Evolutionary conservation across 2,113 vertebrate species (phyloP).

Genomic region (Urocolius indicus): DNA sequence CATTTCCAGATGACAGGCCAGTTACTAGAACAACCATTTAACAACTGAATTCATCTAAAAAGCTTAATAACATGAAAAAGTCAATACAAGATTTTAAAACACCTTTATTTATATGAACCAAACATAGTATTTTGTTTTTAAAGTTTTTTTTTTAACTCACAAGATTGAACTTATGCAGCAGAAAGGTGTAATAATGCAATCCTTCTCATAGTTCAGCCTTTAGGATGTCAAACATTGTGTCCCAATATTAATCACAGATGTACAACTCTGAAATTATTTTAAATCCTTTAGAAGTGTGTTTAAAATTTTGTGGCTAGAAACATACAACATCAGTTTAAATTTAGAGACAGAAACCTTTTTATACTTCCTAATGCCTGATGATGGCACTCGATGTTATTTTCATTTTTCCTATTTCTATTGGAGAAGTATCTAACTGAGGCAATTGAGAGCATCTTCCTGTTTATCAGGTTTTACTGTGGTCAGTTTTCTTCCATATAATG

Average conservation of each 20-base stretch:
- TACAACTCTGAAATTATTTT: background rate
- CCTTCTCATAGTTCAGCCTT: background rate
- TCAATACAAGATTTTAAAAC: slow-evolving; percentile 60
- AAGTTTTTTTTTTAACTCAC: background rate
- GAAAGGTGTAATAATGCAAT: background rate
- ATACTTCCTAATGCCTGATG: background rate
- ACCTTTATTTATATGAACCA: slow-evolving; percentile 46
- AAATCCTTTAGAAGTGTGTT: background rate
- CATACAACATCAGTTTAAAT: background rate
- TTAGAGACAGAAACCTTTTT: background rate
- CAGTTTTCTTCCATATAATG: background rate
- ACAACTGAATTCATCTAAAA: slow-evolving; percentile 53
- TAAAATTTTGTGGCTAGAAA: background rate
- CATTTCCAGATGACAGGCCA: slow-evolving; percentile 65
- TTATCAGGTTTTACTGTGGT: background rate
- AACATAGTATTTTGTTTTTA: slow-evolving; percentile 10
- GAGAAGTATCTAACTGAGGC: background rate
- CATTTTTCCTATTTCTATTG: background rate
- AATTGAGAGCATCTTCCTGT: background rate
- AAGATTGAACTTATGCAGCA: background rate
- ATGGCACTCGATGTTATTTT: background rate
- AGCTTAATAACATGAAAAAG: slow-evolving; percentile 58
- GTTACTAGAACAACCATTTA: slow-evolving; percentile 67
- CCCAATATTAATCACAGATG: background rate
- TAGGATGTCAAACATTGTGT: background rate